A percentile compares a stretch with the other conserved stretches of the same genome.
phyloP scores from a whole-genome alignment of 2,888 invertebrate species.

The Pteria penguin region DNA sequence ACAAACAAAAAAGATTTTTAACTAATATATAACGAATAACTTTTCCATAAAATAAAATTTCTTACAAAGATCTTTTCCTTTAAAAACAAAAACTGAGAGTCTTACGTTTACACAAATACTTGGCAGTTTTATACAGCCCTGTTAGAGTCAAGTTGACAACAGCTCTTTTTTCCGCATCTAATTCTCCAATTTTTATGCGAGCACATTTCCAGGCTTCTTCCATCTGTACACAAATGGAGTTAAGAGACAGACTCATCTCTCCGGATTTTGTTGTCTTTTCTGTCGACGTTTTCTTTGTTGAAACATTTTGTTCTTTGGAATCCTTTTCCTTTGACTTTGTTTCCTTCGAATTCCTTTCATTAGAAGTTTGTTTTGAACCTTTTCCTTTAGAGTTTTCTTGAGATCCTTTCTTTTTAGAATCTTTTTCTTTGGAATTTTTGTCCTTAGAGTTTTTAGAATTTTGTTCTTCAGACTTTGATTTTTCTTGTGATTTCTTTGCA shows the following conservation, averaged over 20 bases:
- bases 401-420: neutral
- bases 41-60: no score
- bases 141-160: neutral
- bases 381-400: neutral
- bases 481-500: neutral
- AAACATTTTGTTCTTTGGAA: neutral
- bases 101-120: slow-evolving; percentile 2
- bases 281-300: neutral
- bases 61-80: no score
- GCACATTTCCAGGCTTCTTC: neutral
- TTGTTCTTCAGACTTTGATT: neutral
- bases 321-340: no score
- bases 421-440: neutral
- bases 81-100: no score
- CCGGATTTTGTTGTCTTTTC: neutral
- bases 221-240: neutral
- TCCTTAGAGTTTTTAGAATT: neutral
- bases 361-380: no score
- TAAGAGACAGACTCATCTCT: neutral
- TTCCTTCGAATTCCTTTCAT: neutral
- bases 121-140: neutral
- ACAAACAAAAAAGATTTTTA: no score
- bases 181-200: neutral
- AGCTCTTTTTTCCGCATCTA: neutral
- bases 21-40: no score